These are phyloP conservation scores for Phoenoteleia sp. DNA, from an alignment of 2,888 invertebrate genomes.

Conservation along the genomic window DNA sequence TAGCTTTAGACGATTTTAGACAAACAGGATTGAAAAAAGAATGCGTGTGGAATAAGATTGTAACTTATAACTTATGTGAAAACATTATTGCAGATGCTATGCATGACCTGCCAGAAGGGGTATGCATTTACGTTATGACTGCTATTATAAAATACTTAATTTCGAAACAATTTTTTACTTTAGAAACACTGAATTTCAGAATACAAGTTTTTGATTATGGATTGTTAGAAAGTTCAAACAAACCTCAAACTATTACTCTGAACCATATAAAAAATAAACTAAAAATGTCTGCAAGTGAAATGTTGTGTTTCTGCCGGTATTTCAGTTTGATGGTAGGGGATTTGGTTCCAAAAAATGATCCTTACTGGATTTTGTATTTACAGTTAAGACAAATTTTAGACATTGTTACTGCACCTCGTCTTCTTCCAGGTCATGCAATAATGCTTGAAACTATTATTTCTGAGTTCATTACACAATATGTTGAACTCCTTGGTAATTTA, in stretches of 20 bases:
- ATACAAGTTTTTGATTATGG: slow-evolving; percentile 31
- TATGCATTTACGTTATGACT: slow-evolving; percentile 31
- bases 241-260: neutral
- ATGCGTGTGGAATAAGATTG: slow-evolving; percentile 57
- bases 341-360: slow-evolving; percentile 19
- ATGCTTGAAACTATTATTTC: slow-evolving; percentile 21
- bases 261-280: slow-evolving; percentile 8
- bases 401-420: slow-evolving; percentile 52
- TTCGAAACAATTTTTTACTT: neutral
- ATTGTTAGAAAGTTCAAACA: slow-evolving; percentile 3
- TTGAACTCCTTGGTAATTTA: slow-evolving; percentile 35
- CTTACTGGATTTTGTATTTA: slow-evolving; percentile 51
- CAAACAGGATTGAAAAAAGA: slow-evolving; percentile 26
- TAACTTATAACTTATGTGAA: slow-evolving; percentile 29
- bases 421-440: slow-evolving; percentile 17
- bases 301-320: slow-evolving; percentile 49
- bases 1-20: neutral
- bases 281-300: slow-evolving; percentile 38
- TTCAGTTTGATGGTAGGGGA: slow-evolving; percentile 50
- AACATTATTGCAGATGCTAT: slow-evolving; percentile 34
- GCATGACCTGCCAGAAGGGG: slow-evolving; percentile 46
- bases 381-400: slow-evolving; percentile 47
- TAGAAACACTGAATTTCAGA: slow-evolving; percentile 16
- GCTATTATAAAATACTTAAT: slow-evolving; percentile 24
- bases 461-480: slow-evolving; percentile 36